Conservation (phyloP, 2,888 invertebrate genomes). For the Rhagophthalmus giganteus region DNA sequence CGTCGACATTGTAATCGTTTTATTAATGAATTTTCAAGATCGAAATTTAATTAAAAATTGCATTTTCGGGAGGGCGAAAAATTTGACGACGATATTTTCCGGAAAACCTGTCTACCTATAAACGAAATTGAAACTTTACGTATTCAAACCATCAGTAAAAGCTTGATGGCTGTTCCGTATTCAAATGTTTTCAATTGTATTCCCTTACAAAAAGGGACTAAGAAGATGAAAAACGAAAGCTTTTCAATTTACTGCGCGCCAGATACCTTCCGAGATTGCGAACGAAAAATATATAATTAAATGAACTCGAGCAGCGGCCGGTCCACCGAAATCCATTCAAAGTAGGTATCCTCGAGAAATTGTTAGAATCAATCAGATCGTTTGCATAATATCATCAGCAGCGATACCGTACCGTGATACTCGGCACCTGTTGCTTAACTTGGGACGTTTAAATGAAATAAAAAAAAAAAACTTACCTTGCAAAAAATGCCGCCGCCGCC, state of each 20-base stretch:
- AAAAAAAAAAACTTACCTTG: slow-evolving; percentile 56
- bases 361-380: too few relatives aligned
- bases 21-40: too few relatives aligned
- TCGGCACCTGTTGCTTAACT: slow-evolving; percentile 8
- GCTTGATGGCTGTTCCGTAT: slow-evolving; percentile 19
- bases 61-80: too few relatives aligned
- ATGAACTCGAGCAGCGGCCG: not conserved
- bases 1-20: too few relatives aligned
- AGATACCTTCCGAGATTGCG: slow-evolving; percentile 16
- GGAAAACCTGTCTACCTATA: too few relatives aligned
- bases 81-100: too few relatives aligned
- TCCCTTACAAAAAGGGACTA: slow-evolving; percentile 13
- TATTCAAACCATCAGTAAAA: slow-evolving; percentile 12
- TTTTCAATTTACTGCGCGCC: slow-evolving; percentile 20
- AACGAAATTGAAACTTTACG: slow-evolving; percentile 22
- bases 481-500: slow-evolving; percentile 64
- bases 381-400: too few relatives aligned
- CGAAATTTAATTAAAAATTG: too few relatives aligned
- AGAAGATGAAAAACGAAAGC: slow-evolving; percentile 18
- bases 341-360: too few relatives aligned
- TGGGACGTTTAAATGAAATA: not conserved
- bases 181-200: slow-evolving; percentile 27
- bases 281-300: slow-evolving; percentile 16
- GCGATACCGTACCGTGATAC: not conserved
- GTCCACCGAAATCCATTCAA: too few relatives aligned